These are phyloP conservation scores for Gryllus longicercus DNA, from an alignment of 2,888 invertebrate genomes.

Conservation along the genomic window DNA sequence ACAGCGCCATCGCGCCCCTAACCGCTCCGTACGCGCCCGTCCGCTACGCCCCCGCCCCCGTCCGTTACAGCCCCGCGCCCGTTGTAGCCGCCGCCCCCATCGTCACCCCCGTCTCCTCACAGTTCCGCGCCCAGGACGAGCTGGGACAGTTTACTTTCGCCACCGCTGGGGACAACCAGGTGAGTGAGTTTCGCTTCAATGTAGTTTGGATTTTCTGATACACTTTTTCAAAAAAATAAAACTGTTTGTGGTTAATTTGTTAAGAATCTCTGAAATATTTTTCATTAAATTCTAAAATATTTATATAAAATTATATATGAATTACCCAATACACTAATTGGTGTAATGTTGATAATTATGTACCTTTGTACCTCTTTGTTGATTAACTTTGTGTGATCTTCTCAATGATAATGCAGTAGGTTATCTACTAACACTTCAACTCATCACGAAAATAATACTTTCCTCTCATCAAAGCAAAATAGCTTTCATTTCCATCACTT, in stretches of 20 bases:
- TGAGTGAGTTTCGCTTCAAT: conserved; percentile 8
- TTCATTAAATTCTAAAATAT: too few species aligned
- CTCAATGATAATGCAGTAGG: too few species aligned
- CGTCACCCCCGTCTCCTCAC: conserved; percentile 29
- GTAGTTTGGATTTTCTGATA: background rate
- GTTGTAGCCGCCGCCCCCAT: conserved; percentile 25
- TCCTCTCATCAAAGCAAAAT: too few species aligned
- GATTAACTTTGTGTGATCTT: too few species aligned
- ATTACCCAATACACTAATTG: too few species aligned
- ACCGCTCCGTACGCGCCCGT: conserved; percentile 22
- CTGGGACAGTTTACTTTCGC: conserved; percentile 41
- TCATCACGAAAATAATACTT: too few species aligned
- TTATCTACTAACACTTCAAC: too few species aligned
- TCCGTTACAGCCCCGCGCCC: conserved; percentile 23
- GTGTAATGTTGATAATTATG: too few species aligned
- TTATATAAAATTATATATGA: too few species aligned
- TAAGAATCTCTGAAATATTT: too few species aligned
- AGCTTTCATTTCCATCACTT: too few species aligned
- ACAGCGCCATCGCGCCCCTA: background rate
- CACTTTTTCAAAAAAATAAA: background rate
- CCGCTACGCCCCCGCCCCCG: background rate
- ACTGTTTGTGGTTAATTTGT: background rate
- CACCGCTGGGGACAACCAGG: conserved; percentile 40
- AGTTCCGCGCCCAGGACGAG: conserved; percentile 40
- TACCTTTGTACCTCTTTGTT: too few species aligned